Evolutionary conservation across 2,113 vertebrate genomes (phyloP).

Genomic region (Eulemur rufifrons): DNA sequence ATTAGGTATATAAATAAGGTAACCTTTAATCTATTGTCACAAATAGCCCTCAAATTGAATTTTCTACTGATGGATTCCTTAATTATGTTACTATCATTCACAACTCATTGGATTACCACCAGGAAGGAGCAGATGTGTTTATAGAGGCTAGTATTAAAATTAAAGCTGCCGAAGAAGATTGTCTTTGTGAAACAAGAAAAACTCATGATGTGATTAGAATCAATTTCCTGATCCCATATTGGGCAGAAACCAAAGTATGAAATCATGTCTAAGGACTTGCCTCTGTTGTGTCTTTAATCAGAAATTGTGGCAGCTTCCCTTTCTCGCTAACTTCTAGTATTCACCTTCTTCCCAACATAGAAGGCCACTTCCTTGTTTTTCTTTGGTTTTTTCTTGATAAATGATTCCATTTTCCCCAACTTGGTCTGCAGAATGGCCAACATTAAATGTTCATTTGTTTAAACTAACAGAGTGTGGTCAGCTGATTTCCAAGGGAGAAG

Average conservation of each 20-base stretch:
- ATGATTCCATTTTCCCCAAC: constrained; percentile 77
- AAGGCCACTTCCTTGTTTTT: constrained; percentile 57
- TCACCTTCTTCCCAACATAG: constrained; percentile 61
- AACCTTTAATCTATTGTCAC: not conserved
- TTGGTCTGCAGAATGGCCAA: constrained; percentile 76
- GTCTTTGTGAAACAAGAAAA: not conserved
- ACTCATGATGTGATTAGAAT: not conserved
- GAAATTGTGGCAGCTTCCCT: constrained; percentile 17
- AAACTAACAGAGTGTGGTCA: constrained; percentile 83
- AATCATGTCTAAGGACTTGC: not conserved
- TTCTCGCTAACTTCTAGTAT: constrained; percentile 44
- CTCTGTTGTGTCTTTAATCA: constrained; percentile 30
- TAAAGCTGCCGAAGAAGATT: not conserved
- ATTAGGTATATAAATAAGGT: not conserved
- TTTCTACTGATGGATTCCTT: not conserved
- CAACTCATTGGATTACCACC: not conserved
- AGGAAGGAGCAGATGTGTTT: not conserved
- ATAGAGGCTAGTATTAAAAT: not conserved
- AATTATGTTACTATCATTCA: not conserved
- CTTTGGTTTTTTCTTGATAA: constrained; percentile 73
- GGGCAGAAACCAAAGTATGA: not conserved
- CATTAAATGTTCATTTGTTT: constrained; percentile 84
- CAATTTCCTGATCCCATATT: not conserved
- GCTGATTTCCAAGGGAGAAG: constrained; percentile 68
- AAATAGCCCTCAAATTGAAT: not conserved